Evolutionary conservation across 2,797 vertebrate genomes (phyloP).

Genomic region (Hapalemur alaotrensis): DNA sequence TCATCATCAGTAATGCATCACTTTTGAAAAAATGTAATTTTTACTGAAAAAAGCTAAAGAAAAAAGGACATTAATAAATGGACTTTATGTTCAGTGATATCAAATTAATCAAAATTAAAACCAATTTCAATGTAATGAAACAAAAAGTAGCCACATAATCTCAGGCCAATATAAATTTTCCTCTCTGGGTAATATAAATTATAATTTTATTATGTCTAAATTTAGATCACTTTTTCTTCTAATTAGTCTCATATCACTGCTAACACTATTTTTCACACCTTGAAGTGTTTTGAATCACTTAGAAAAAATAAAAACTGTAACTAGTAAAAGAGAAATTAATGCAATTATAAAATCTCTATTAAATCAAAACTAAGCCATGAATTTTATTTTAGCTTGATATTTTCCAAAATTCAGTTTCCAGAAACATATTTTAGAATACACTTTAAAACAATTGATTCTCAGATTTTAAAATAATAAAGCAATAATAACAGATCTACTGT

Average conservation of each 20-base stretch:
- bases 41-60: neutral
- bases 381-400: neutral
- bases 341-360: neutral
- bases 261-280: neutral
- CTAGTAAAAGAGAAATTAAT: neutral
- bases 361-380: constrained; percentile 19
- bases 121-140: neutral
- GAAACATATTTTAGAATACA: neutral
- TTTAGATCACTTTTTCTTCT: neutral
- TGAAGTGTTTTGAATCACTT: neutral
- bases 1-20: neutral
- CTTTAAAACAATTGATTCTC: neutral
- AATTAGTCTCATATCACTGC: neutral
- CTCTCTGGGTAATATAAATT: neutral
- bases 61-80: neutral
- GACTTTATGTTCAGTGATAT: neutral
- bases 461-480: neutral
- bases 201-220: neutral
- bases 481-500: neutral
- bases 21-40: neutral
- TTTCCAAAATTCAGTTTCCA: neutral
- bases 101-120: constrained; percentile 44
- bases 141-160: neutral
- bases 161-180: neutral
- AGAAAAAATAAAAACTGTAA: neutral